Percentiles rank a stretch among this genome's conserved stretches.
Evolutionary conservation across 2,797 vertebrate species (phyloP).

Genomic region (Halcyon chelicuti): DNA sequence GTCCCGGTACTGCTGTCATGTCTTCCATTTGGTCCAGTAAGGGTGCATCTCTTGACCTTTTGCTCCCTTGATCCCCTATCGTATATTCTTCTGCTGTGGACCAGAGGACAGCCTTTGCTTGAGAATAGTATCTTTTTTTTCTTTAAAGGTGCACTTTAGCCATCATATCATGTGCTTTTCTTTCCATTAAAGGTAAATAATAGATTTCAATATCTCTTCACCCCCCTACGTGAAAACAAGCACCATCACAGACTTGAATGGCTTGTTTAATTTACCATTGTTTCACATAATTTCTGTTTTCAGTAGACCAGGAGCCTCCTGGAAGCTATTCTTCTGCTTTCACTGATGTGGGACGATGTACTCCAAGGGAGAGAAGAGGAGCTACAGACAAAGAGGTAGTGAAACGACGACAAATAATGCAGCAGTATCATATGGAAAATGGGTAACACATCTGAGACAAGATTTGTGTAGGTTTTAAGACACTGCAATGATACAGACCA

Average conservation of each 20-base stretch:
- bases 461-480: neutral
- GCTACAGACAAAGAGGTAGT: conserved; percentile 93
- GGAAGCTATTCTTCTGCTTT: conserved; percentile 87
- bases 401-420: neutral
- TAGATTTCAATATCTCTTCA: neutral
- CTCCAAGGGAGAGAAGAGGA: conserved; percentile 88
- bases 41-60: neutral
- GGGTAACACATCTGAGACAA: neutral
- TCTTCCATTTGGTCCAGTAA: neutral
- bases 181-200: neutral
- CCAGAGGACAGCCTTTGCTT: neutral
- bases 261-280: neutral
- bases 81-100: neutral
- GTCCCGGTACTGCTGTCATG: neutral
- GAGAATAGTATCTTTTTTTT: neutral
- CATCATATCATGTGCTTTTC: neutral
- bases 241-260: neutral
- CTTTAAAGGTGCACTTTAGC: neutral
- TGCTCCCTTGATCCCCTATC: neutral
- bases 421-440: neutral
- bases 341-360: conserved; percentile 82
- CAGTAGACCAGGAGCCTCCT: conserved; percentile 88
- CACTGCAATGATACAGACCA: neutral
- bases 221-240: neutral
- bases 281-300: conserved; percentile 69